Evolutionary conservation across 2,113 vertebrate species (phyloP).

Genomic region (Myotis yumanensis): DNA sequence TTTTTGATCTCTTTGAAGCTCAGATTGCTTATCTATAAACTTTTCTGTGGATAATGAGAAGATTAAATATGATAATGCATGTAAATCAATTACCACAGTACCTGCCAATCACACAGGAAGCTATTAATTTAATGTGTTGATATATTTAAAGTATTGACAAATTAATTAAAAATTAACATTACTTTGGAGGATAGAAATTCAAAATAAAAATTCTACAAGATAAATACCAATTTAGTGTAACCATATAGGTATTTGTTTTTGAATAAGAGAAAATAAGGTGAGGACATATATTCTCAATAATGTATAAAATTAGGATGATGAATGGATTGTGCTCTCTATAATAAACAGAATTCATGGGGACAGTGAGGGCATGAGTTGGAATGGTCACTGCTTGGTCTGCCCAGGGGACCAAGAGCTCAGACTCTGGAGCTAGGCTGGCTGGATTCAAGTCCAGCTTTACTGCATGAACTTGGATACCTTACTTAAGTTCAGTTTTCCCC

Average conservation of each 20-base stretch:
- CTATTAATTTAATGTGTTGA: not conserved
- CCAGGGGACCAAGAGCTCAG: not conserved
- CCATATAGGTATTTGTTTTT: not conserved
- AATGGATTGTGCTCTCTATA: not conserved
- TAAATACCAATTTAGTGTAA: not conserved
- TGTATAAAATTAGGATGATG: not conserved
- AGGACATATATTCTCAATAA: not conserved
- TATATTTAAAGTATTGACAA: slow-evolving; percentile 1
- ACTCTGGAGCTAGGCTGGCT: not conserved
- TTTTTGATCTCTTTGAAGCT: not conserved
- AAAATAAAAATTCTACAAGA: slow-evolving; percentile 34
- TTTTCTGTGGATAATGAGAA: not conserved
- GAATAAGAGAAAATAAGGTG: not conserved
- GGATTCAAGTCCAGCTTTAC: not conserved
- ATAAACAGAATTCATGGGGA: not conserved
- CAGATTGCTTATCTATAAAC: not conserved
- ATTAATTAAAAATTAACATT: not conserved
- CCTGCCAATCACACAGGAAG: not conserved
- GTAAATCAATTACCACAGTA: not conserved
- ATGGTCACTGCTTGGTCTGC: not conserved
- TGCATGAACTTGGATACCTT: not conserved
- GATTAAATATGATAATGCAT: not conserved
- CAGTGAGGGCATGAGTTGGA: not conserved
- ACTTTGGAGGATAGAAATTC: not conserved
- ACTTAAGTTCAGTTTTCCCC: not conserved